Evolutionary conservation across 2,888 invertebrate genomes (phyloP), one percentile per base, ranked within the genome.

Genomic region (Bombylius discolor): DNA sequence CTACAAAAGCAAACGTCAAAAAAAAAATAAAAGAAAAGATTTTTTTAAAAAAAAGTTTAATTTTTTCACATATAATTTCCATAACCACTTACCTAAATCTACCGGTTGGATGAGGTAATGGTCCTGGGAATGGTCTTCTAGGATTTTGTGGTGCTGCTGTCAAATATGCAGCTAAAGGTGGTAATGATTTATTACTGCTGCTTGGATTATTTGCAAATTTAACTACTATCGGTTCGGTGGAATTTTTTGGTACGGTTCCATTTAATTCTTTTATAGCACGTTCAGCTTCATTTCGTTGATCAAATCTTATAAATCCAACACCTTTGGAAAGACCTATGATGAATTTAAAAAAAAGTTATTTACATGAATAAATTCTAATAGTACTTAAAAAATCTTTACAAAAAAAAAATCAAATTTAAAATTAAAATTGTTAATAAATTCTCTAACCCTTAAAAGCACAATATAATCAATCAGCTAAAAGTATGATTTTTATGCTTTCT

Each of bases 171-270:
- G 89, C 87, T 68, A 90, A 81, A 51, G 88, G 87, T 64, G 87
- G 85, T 75, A 87, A 77, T 65, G 86, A 84, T 76, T 87, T 87
- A 68, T 85, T 86, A 77, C 88, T 90, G 78, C 86, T 87, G 78
- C 86, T 87, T 53, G 93, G 94, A 72, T 92, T 92, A 77, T 94
- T 94, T 64, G 94, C 94, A 76, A 94, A 94, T 78, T 94, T 94
- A 68, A 94, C 94, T 62, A 91, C 92, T 71, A 94, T 90, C 58
- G 92, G 90, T 75, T 93, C 93, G 64, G 85, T 82, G 58, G 88
- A 86, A 64, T 89, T 90, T 70, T 91, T 87, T 51, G 93, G 93
- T 73, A 89, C 85, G 65, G 88, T 89, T 63, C 92, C 92, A 76
- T 94, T 92, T 67, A 94, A 77, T 74, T 91, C 89, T 74, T 89